phyloP scores from a whole-genome alignment of 2,888 invertebrate genomes.

The Anthophora plumipes region DNA sequence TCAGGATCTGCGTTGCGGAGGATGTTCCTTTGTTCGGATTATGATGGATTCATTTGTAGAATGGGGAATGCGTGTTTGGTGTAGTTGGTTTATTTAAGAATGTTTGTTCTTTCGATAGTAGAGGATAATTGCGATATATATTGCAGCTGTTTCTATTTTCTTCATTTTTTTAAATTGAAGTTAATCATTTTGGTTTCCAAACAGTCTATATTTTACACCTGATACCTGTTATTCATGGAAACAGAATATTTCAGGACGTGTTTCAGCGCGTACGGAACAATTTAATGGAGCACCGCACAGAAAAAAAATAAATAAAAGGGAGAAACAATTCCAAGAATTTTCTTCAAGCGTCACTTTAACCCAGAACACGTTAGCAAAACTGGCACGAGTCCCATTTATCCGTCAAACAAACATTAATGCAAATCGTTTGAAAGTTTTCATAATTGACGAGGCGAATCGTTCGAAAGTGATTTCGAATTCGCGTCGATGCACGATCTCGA shows the following conservation, averaged over 20 bases:
- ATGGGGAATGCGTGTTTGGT: not conserved
- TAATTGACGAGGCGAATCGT: conserved; percentile 29
- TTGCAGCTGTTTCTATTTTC: no score
- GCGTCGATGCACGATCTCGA: conserved; percentile 19
- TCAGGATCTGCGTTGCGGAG: not conserved
- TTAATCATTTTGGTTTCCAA: no score
- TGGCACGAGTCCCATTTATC: not conserved
- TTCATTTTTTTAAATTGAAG: no score
- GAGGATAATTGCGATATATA: no score
- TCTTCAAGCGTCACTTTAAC: not conserved
- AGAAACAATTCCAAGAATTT: not conserved
- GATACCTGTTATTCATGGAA: no score
- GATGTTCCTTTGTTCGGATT: not conserved
- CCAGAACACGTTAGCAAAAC: not conserved
- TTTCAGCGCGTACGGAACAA: not conserved
- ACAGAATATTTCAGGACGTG: no score
- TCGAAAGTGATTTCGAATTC: conserved; percentile 18
- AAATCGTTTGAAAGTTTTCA: conserved; percentile 20
- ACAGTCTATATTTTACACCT: no score
- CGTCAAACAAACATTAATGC: conserved; percentile 11
- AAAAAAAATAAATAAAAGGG: not conserved
- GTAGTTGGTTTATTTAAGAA: no score
- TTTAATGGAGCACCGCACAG: not conserved
- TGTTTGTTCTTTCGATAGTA: not conserved
- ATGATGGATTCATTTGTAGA: not conserved